Conservation (phyloP, 2,797 vertebrate species). For the Acanthiza pusilla region DNA sequence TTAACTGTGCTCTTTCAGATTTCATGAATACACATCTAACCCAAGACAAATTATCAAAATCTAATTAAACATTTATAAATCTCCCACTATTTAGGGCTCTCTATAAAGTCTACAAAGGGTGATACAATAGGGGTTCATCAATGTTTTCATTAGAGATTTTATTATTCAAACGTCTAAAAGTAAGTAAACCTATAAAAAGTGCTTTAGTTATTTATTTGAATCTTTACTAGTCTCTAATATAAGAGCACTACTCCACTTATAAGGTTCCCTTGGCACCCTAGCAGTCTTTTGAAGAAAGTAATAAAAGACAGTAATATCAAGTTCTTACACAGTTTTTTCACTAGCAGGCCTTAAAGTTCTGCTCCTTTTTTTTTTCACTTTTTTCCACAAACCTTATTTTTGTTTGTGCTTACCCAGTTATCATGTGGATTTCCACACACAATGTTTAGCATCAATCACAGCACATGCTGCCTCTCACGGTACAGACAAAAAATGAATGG, state of each 20-base stretch:
- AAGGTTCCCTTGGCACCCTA: not conserved
- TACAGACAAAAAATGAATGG: not conserved
- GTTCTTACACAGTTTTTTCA: not conserved
- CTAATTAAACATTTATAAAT: not conserved
- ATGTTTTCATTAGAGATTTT: not conserved
- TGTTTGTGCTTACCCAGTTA: not conserved
- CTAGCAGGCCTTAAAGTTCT: not conserved
- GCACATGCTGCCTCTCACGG: not conserved
- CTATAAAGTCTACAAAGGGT: not conserved
- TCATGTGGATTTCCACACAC: not conserved
- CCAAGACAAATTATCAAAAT: not conserved
- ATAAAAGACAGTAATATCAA: not conserved
- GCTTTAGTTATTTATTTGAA: not conserved
- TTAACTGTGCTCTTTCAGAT: not conserved
- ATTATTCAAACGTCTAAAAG: not conserved
- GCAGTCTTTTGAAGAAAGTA: not conserved
- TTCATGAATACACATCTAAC: not conserved
- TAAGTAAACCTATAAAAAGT: not conserved
- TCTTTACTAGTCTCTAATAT: not conserved
- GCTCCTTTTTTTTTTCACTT: not conserved
- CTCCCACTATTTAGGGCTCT: not conserved
- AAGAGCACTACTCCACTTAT: not conserved
- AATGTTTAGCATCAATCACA: not conserved
- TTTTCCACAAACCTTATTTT: not conserved
- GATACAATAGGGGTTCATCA: conserved; percentile 1